These are phyloP conservation scores for Carabus problematicus DNA, from an alignment of 2,888 invertebrate genomes.

Conservation along the genomic window DNA sequence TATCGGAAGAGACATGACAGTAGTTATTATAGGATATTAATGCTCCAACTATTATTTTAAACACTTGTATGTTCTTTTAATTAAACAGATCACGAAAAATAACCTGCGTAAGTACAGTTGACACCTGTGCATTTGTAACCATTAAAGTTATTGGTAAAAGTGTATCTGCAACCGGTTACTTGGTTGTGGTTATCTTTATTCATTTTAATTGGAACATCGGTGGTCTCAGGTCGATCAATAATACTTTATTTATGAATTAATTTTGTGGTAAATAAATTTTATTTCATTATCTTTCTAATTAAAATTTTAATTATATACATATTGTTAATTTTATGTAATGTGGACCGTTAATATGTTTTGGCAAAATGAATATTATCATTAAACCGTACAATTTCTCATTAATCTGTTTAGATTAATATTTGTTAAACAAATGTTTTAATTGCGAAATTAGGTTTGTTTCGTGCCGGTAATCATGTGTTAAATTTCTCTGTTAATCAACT, in stretches of 20 bases:
- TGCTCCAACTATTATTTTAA: too few species aligned
- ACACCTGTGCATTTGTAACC: constrained; percentile 18
- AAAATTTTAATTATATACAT: constrained; percentile 19
- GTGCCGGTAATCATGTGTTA: too few species aligned
- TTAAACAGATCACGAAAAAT: too few species aligned
- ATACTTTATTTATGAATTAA: constrained; percentile 17
- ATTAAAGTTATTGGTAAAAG: constrained; percentile 14
- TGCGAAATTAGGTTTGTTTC: neutral
- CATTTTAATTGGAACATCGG: constrained; percentile 25
- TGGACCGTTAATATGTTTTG: neutral
- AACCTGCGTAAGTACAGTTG: neutral
- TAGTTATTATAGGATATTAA: too few species aligned
- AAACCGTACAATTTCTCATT: constrained; percentile 1
- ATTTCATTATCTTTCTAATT: constrained; percentile 21
- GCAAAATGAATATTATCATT: neutral
- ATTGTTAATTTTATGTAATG: constrained; percentile 9
- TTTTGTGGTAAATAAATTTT: constrained; percentile 7
- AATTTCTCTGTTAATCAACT: too few species aligned
- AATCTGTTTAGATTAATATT: neutral
- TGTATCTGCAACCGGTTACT: too few species aligned
- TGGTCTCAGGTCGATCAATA: neutral
- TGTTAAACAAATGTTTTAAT: constrained; percentile 5
- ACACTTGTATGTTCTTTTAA: too few species aligned
- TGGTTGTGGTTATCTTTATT: constrained; percentile 1
- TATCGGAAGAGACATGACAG: too few species aligned